Conservation (phyloP, 2,888 invertebrate species). For the Drosophila stalkeri region DNA sequence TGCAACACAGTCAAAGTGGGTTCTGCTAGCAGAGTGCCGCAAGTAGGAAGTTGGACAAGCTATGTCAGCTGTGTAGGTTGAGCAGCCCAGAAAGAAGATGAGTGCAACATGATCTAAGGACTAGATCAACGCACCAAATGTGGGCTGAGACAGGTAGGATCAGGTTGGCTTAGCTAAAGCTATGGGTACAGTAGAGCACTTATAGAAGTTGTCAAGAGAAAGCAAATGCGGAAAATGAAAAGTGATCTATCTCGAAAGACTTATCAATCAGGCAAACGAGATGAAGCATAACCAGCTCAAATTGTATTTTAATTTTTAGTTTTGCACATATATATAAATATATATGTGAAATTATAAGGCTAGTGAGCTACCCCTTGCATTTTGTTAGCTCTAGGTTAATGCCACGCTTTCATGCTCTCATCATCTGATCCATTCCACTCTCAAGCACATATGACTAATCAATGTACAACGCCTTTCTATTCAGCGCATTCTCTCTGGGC, state of each 20-base stretch:
- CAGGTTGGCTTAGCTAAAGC: not conserved
- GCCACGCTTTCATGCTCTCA: conserved; percentile 33
- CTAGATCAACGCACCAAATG: conserved; percentile 11
- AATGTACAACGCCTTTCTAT: conserved; percentile 74
- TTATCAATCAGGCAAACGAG: not conserved
- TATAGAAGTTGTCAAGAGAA: conserved; percentile 14
- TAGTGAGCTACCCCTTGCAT: not conserved
- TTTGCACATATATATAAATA: not conserved
- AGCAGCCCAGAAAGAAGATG: conserved; percentile 20
- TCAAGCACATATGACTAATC: conserved; percentile 72
- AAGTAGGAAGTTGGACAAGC: conserved; percentile 51
- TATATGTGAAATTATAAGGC: not conserved
- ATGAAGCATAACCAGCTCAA: not conserved
- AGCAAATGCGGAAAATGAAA: not conserved
- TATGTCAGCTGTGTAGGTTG: conserved; percentile 31
- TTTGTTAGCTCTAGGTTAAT: not conserved
- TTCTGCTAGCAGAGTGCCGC: conserved; percentile 10
- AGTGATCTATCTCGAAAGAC: not conserved
- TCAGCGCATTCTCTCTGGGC: conserved; percentile 42
- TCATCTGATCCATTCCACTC: conserved; percentile 6
- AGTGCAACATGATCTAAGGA: conserved; percentile 25
- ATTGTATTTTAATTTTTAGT: not conserved
- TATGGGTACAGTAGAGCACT: not conserved
- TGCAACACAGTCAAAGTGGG: conserved; percentile 19
- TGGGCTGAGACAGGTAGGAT: conserved; percentile 11